Evolutionary conservation across 2,113 vertebrate species (phyloP).

Genomic region (Odobenus rosmarus): DNA sequence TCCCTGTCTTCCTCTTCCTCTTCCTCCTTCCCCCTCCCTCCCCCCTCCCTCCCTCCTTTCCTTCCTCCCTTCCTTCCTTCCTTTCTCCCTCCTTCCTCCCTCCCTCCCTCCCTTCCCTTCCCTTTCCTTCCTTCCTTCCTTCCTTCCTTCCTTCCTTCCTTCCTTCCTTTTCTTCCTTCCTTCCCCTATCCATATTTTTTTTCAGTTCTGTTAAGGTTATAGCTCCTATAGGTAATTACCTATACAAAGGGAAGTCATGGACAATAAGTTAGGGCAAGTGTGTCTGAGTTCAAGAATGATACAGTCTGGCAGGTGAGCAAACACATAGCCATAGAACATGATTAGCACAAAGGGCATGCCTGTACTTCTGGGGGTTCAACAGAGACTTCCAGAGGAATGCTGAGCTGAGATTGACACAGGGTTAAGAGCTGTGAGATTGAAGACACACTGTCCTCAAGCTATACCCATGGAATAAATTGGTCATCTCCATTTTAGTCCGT

Average conservation of each 20-base stretch:
- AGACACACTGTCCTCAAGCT: neutral
- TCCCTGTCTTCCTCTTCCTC: neutral
- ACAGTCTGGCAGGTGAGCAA: rapidly evolving
- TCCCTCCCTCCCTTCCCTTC: neutral
- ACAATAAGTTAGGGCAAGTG: no score
- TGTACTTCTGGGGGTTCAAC: rapidly evolving
- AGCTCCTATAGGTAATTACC: neutral
- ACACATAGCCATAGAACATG: no score
- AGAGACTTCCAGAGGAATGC: neutral
- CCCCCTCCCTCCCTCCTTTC: no score
- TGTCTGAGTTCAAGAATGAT: neutral
- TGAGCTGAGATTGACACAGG: neutral
- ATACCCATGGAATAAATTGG: neutral
- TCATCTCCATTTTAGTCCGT: neutral
- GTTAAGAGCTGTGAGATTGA: neutral
- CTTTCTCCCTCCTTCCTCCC: no score
- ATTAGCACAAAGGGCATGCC: rapidly evolving
- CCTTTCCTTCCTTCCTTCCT: neutral
- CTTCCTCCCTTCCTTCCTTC: neutral
- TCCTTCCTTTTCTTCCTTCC: neutral
- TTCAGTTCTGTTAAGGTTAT: neutral
- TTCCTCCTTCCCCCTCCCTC: neutral
- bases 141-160: neutral
- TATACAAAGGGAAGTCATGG: neutral
- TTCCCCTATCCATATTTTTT: neutral